Evolutionary conservation across 2,113 vertebrate species (phyloP), one percentile per base, ranked within the genome.

Genomic region (Anhinga rufa): DNA sequence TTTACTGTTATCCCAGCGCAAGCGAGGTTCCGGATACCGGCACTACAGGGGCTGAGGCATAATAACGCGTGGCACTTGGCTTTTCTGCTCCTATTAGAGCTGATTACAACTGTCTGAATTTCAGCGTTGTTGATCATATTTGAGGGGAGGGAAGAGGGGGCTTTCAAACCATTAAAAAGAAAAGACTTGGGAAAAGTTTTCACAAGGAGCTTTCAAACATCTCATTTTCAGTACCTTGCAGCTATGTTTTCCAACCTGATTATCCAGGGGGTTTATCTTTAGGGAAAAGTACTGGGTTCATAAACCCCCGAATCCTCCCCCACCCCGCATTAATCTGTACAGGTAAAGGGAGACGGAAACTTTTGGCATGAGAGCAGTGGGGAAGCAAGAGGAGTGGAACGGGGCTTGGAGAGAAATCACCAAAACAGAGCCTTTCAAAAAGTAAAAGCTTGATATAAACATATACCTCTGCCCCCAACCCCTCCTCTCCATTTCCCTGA

Each of bases 1-100:
- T 93, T 97, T 97, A 95, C 94, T 93, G 95, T 96, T 97, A 97
- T 79, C 94, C 91, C 81, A 88, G 94, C 18, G 8, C 91, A 80
- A 96, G 94, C 58, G 66, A 97, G 96, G 96, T 96, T 97, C 97
- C 95, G 94, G 96, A 96, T 97, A 95, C 92, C 92, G 75, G 96
- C 95, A 80, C 96, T 95, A 93, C 97, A 92, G 96, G 95, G 96
- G 93, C 93, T 91, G 91, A 95, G 81, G 40, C 91, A 91, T 82
- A 95, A 94, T 21, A 95, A 92, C 42, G n/a, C 38, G 8, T 92
- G 94, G 94, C 95, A 96, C 96, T 97, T 16, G 92, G 92, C 78
- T 96, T 93, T 55, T 79, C 97, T 95, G 91, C 95, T 97, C 94
- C 87, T 90, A 96, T 96, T 97, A 97, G 95, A 74, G 95, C 95